Conservation (phyloP, 2,888 invertebrate genomes). For the Andrena hattorfiana region DNA sequence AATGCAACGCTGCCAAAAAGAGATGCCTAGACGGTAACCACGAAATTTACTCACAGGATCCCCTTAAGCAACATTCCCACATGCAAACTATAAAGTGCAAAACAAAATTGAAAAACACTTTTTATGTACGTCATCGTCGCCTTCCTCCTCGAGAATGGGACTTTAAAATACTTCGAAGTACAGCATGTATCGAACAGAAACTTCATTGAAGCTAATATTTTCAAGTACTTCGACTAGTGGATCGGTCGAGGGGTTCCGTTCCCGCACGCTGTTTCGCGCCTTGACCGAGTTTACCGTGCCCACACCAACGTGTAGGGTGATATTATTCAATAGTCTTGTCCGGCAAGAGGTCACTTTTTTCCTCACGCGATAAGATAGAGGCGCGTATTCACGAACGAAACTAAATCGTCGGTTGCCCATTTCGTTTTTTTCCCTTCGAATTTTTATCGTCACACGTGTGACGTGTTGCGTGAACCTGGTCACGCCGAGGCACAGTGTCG, state of each 20-base stretch:
- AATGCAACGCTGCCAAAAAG: no score
- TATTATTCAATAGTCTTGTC: conserved; percentile 38
- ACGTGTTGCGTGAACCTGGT: background rate
- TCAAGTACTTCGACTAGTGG: background rate
- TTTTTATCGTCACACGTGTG: conserved; percentile 3
- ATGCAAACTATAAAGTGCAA: no score
- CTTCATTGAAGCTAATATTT: no score
- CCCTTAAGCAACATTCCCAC: no score
- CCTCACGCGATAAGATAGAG: conserved; percentile 29
- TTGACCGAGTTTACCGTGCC: conserved; percentile 38
- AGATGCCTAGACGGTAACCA: no score
- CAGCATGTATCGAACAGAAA: background rate
- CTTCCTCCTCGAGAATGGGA: background rate
- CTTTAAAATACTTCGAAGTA: background rate
- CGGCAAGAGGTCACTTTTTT: conserved; percentile 23
- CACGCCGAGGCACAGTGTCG: conserved; percentile 11
- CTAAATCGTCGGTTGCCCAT: background rate
- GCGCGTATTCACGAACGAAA: background rate
- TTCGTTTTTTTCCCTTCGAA: background rate
- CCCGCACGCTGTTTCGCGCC: conserved; percentile 3
- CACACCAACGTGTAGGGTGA: background rate
- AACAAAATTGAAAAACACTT: no score
- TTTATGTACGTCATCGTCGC: background rate
- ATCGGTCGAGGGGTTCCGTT: background rate
- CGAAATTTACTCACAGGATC: no score